A percentile compares a stretch with the other conserved stretches of the same genome.
These are phyloP conservation scores for Alligator sinensis DNA, from an alignment of 2,113 vertebrate genomes.

Conservation along the genomic window DNA sequence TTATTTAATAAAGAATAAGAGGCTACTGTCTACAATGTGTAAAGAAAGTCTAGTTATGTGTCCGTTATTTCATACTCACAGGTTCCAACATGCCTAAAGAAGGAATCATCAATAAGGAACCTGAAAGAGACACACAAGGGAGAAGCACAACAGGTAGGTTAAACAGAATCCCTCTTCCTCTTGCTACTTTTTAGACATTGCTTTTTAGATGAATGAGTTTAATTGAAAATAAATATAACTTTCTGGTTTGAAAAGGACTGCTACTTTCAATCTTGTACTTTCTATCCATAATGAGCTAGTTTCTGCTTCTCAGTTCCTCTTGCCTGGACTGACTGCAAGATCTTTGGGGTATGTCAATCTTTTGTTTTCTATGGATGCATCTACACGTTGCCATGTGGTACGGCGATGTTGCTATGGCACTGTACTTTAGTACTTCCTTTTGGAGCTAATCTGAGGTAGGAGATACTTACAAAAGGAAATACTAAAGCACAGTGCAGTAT, in stretches of 20 bases:
- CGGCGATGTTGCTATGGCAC: too few relatives aligned
- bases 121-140: slow-evolving; percentile 1
- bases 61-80: slow-evolving; percentile 54
- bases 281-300: not conserved
- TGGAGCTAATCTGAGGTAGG: too few relatives aligned
- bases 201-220: not conserved
- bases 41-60: not conserved
- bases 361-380: too few relatives aligned
- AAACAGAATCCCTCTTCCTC: not conserved
- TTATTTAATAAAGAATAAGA: not conserved
- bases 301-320: not conserved
- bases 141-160: slow-evolving; percentile 53
- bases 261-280: not conserved
- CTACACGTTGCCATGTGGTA: too few relatives aligned
- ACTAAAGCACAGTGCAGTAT: not conserved
- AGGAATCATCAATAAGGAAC: slow-evolving; percentile 28
- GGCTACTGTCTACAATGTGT: too few relatives aligned
- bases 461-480: too few relatives aligned
- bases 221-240: not conserved
- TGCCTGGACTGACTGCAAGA: not conserved
- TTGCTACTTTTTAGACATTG: not conserved
- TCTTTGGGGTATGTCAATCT: not conserved
- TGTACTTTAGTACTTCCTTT: too few relatives aligned
- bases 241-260: not conserved
- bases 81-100: slow-evolving; percentile 82